Conservation (phyloP, 2,888 invertebrate genomes). For the Tinea pellionella region DNA sequence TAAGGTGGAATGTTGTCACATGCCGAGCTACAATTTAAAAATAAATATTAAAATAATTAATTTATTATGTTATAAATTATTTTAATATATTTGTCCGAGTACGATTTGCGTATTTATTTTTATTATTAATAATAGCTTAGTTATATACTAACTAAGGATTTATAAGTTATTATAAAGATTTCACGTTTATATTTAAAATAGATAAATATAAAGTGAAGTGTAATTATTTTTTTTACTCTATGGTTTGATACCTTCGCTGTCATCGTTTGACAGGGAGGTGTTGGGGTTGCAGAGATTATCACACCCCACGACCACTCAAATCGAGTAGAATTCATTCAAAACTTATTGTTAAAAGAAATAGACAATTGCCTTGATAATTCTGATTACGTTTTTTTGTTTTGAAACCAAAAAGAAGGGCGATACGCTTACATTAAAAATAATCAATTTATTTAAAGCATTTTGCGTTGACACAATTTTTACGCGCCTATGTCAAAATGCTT, state of each 20-base stretch:
- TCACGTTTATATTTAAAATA: not conserved
- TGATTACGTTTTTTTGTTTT: not conserved
- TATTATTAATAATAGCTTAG: no score
- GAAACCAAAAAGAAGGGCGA: not conserved
- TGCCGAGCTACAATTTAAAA: no score
- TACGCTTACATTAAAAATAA: not conserved
- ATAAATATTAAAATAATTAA: no score
- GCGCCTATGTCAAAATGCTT: no score
- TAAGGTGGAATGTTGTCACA: no score
- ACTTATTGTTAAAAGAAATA: constrained; percentile 3
- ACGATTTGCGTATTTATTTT: no score
- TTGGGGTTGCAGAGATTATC: constrained; percentile 31
- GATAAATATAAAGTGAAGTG: not conserved
- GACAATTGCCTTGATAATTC: constrained; percentile 10
- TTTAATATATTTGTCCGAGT: no score
- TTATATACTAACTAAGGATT: no score
- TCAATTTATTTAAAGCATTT: no score
- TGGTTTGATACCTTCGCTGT: not conserved
- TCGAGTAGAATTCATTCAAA: constrained; percentile 8
- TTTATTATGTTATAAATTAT: no score
- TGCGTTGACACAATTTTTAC: no score
- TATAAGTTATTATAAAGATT: no score
- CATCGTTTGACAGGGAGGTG: constrained; percentile 23
- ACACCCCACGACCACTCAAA: constrained; percentile 22
- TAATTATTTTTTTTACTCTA: constrained; percentile 1